Evolutionary conservation across 1,140 invertebrate species (phyloP), one percentile per base, ranked within the genome.

Genomic region (Hypothenemus hampei): DNA sequence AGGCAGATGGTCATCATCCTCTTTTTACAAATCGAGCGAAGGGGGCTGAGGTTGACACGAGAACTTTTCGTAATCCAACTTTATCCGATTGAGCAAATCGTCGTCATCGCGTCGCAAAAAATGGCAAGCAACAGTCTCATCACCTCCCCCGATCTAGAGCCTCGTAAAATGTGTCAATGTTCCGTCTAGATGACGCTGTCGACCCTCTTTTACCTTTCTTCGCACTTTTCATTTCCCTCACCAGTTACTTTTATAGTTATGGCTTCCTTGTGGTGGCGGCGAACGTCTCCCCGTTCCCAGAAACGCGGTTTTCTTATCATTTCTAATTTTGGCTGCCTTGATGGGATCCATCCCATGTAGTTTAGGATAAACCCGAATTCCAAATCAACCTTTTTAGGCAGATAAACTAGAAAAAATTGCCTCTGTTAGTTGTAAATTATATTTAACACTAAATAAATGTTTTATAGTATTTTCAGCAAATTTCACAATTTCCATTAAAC

Each of bases 241-340:
- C 45, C 58, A 63, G 64, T 69, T 69, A 65, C 65, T 67, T 68
- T 69, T 69, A 69, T 69, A 67, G 64, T 67, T 66, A 69, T 69
- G 61, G 64, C 67, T 67, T 69, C 65, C 67, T 66, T 66, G 57
- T 37, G 21, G 23, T 39, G 26, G 39, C 39, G 39, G 55, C 47
- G 20, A 36, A 22, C 29, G 19, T 51, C 47, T 19, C 55, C 43
- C 24, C 47, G 29, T 26, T 57, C 36, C 18, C 39, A 24, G 10
- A 4, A 36, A 31, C 40, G 37, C 21, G 40, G 29, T 47, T 55
- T 50, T 45, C 52, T 55, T 55, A 55, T 55, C 52, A 55, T 13
- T 39, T 31, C 52, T 55, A 55, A 55, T 55, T 55, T 47, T 35
- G 23, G 36, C n/a, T 13, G 52, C n/a, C 29, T 24, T 39, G 37